These are phyloP conservation scores for Heliocidaris tuberculata DNA, from an alignment of 35 echinoderm and acorn worm genomes.

Conservation along the genomic window DNA sequence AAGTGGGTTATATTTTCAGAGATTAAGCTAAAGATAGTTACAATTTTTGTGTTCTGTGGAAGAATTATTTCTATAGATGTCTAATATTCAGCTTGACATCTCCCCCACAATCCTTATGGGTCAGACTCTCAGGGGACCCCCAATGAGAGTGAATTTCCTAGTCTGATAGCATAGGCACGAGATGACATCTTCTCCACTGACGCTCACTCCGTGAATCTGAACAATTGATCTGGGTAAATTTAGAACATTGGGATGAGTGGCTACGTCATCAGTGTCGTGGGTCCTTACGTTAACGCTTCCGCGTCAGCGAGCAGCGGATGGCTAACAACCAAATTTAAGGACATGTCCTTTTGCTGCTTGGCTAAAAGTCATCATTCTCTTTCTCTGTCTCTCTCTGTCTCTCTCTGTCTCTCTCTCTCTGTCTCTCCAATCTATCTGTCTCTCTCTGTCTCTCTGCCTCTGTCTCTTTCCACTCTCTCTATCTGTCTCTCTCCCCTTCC, in stretches of 20 bases:
- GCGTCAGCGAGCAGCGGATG: not conserved
- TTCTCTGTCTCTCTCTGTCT: not conserved
- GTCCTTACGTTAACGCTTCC: slow-evolving; percentile 39
- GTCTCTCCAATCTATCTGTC: too few species aligned
- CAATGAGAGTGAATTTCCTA: slow-evolving; percentile 25
- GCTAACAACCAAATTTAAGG: not conserved
- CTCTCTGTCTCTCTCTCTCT: not conserved
- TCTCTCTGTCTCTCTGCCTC: not conserved
- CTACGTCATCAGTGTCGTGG: slow-evolving; percentile 47
- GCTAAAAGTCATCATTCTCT: not conserved
- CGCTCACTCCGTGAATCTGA: not conserved
- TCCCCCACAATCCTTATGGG: not conserved
- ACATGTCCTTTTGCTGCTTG: not conserved
- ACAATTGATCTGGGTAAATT: slow-evolving; percentile 45
- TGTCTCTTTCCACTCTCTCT: not conserved
- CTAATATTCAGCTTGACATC: not conserved
- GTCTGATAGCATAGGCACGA: not conserved
- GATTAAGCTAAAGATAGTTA: too few species aligned
- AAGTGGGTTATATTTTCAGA: too few species aligned
- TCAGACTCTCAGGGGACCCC: not conserved
- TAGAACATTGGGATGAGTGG: slow-evolving; percentile 31
- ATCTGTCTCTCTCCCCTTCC: not conserved
- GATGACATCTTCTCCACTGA: slow-evolving; percentile 1
- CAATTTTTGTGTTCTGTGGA: not conserved
- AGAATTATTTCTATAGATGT: not conserved